Conservation (phyloP, 1,140 invertebrate genomes). For the Leptinotarsa defecta region DNA sequence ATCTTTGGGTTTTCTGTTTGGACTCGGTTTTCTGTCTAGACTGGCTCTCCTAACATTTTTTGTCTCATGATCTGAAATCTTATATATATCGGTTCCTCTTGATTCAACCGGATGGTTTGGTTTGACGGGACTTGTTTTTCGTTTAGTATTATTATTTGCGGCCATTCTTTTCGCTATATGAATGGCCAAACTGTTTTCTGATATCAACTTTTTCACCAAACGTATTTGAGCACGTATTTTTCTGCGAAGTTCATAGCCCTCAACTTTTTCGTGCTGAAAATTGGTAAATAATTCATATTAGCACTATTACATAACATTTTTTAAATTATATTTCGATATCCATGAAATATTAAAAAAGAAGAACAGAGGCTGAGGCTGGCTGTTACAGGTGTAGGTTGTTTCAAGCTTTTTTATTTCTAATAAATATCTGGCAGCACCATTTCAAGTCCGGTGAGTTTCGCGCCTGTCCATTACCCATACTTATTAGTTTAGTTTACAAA, state of each 20-base stretch:
- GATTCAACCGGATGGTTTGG: constrained; percentile 5
- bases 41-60: constrained; percentile 29
- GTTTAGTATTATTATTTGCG: neutral
- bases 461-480: no score
- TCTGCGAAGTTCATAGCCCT: constrained; percentile 73
- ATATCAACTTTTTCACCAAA: constrained; percentile 65
- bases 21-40: constrained; percentile 27
- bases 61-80: constrained; percentile 18
- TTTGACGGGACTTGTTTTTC: constrained; percentile 12
- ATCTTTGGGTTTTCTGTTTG: constrained; percentile 25
- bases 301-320: no score
- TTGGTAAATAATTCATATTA: constrained; percentile 8
- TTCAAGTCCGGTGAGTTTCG: no score
- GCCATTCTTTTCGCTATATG: constrained; percentile 33
- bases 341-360: no score
- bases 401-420: no score
- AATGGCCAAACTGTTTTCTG: constrained; percentile 54
- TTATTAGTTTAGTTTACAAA: no score
- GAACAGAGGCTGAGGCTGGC: no score
- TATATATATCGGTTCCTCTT: constrained; percentile 11
- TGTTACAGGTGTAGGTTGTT: no score
- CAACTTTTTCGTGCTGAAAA: constrained; percentile 72
- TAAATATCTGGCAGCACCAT: no score
- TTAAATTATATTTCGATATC: no score
- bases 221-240: constrained; percentile 76